Conservation (phyloP, 1,140 invertebrate genomes). For the Meloidogyne exigua region DNA sequence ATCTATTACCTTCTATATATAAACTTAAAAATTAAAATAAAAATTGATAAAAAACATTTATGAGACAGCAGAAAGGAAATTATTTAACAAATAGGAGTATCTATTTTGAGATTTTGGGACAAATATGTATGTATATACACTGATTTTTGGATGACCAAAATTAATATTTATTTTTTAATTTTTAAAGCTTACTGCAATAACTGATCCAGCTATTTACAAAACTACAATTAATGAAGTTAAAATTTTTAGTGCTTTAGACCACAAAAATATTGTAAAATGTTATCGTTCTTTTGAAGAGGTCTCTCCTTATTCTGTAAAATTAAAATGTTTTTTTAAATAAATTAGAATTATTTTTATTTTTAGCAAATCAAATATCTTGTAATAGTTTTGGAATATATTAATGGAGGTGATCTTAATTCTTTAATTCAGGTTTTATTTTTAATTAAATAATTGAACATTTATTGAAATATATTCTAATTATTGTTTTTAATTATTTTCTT, state of each 20-base stretch:
- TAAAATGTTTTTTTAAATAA: background rate
- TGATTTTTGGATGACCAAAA: no score
- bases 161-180: no score
- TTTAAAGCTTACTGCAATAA: background rate
- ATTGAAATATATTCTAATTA: no score
- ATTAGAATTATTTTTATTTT: background rate
- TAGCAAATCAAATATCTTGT: slow-evolving; percentile 19
- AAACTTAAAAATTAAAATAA: no score
- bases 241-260: slow-evolving; percentile 22
- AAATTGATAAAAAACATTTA: no score
- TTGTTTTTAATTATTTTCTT: no score
- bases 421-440: slow-evolving; percentile 17
- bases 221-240: slow-evolving; percentile 29
- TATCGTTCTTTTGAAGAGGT: slow-evolving; percentile 26
- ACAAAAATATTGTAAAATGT: slow-evolving; percentile 33
- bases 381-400: slow-evolving; percentile 34
- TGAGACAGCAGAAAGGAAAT: no score
- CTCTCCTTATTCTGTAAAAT: background rate
- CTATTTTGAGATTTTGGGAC: no score
- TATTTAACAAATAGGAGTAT: no score
- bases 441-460: background rate
- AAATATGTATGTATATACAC: no score
- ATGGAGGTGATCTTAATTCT: slow-evolving; percentile 30
- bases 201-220: slow-evolving; percentile 9
- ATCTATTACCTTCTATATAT: no score